Base-by-base conservation (phyloP, 2,113 vertebrate species). In the Calypte anna region DNA sequence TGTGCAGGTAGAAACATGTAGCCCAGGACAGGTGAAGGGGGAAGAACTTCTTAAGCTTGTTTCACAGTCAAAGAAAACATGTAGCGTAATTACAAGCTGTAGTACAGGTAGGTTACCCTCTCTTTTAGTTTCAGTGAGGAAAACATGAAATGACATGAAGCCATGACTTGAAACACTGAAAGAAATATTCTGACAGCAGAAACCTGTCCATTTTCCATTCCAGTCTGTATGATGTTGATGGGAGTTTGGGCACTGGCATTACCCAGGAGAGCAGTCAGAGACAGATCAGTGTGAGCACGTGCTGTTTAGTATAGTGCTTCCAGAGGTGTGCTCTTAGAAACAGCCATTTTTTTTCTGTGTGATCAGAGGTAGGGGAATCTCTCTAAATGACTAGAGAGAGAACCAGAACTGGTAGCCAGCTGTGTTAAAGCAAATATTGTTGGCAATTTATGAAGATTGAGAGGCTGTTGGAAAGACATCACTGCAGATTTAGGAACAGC, bases 321-420 rank as follows among this genome's bases (percentile, higher is more conserved):
- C 23, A 33, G 53, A 72, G 43, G 46, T 38, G 10, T 38, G 28
- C 10, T 80, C 75, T 59, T 30, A 58, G 38, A 55, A 91, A 54
- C 27, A 62, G 22, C 1, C 0, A 2, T 46, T 54, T 69, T 59
- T 72, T 59, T 76, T 59, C 57, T 59, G 4, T 17, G 5, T 30
- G 25, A 80, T 63, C 57, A 80, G 55, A 91, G 53, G 10, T 46
- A 53, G 36, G 21, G 25, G 43, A 46, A 77, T 23, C 7, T 10
- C 59, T 94, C 79, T 12, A 4, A 89, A 78, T 2, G 2, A 55
- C 51, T 76, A n/a, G 28, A 51, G 22, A 13, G 48, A 68, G 38
- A 88, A 74, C 3, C 9, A 76, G 31, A 0, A 0, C 48, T 63
- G 40, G 36, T 23, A 53, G 77, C 10, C 1, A 0, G 28, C n/a